Conservation (phyloP, 2,888 invertebrate species). For the Gymnoscelis rufifasciata region DNA sequence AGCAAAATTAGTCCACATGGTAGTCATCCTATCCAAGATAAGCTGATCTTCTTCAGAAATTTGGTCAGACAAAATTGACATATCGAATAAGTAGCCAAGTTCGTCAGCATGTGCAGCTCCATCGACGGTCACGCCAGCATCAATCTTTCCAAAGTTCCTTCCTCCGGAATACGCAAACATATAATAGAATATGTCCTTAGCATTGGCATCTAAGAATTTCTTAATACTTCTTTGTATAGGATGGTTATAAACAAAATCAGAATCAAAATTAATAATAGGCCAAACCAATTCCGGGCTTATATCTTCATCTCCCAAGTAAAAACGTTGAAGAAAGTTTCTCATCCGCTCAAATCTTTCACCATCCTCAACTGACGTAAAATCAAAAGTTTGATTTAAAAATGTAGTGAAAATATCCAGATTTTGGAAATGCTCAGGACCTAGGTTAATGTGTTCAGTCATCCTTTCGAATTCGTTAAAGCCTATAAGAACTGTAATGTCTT, state of each 20-base stretch:
- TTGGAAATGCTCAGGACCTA: constrained; percentile 29
- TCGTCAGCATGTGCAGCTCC: constrained; percentile 52
- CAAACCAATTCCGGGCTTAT: constrained; percentile 27
- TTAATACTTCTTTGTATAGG: constrained; percentile 42
- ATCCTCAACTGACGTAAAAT: constrained; percentile 18
- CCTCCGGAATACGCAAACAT: constrained; percentile 49
- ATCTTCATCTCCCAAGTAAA: constrained; percentile 47
- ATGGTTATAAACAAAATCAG: constrained; percentile 45
- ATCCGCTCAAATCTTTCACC: constrained; percentile 30
- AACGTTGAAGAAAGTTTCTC: constrained; percentile 34
- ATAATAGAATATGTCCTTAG: constrained; percentile 44
- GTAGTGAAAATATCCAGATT: constrained; percentile 30
- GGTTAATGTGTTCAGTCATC: constrained; percentile 22
- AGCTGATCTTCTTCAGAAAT: constrained; percentile 40
- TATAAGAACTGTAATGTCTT: constrained; percentile 40
- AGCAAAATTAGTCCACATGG: constrained; percentile 61
- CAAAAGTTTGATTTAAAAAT: constrained; percentile 28
- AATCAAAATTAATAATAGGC: constrained; percentile 40
- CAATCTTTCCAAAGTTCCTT: constrained; percentile 32
- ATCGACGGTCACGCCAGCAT: constrained; percentile 28
- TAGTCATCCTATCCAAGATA: constrained; percentile 48
- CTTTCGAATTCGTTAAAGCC: constrained; percentile 50
- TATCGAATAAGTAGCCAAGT: constrained; percentile 47
- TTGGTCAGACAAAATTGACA: constrained; percentile 12
- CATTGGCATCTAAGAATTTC: constrained; percentile 35